phyloP scores from a whole-genome alignment of 2,888 invertebrate species.

The Ornithoptera alexandrae region DNA sequence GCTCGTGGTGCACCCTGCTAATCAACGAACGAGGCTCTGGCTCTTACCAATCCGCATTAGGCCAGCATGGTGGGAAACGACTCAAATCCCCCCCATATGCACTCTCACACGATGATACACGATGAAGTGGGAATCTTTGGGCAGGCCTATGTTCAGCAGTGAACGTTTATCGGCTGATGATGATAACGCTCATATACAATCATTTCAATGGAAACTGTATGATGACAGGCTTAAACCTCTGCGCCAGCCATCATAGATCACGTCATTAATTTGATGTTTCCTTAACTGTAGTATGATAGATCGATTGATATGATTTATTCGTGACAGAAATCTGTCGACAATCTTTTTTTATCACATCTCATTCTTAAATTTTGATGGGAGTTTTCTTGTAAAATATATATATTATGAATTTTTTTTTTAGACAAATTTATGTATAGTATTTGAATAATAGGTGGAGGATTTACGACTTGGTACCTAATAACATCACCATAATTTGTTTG shows the following conservation, averaged over 20 bases:
- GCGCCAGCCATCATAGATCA: not conserved
- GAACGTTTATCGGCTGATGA: no score
- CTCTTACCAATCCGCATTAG: no score
- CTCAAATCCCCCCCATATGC: no score
- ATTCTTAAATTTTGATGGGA: not conserved
- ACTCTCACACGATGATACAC: no score
- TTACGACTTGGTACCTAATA: not conserved
- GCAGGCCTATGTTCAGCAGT: no score
- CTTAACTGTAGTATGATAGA: slow-evolving; percentile 6
- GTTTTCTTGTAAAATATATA: not conserved
- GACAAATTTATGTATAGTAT: not conserved
- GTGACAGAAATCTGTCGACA: slow-evolving; percentile 5
- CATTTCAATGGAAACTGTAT: not conserved
- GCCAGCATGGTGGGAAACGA: no score
- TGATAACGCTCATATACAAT: no score
- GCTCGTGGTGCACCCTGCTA: no score
- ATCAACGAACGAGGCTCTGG: no score
- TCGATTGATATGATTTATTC: slow-evolving; percentile 1
- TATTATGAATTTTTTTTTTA: not conserved
- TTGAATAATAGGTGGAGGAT: not conserved
- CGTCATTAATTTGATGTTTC: slow-evolving; percentile 10
- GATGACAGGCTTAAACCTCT: slow-evolving; percentile 7
- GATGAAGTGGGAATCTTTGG: no score
- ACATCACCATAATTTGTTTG: slow-evolving; percentile 9
- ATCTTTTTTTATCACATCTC: not conserved